Conservation (phyloP, 2,797 vertebrate species). For the Cirrhinus molitorella region DNA sequence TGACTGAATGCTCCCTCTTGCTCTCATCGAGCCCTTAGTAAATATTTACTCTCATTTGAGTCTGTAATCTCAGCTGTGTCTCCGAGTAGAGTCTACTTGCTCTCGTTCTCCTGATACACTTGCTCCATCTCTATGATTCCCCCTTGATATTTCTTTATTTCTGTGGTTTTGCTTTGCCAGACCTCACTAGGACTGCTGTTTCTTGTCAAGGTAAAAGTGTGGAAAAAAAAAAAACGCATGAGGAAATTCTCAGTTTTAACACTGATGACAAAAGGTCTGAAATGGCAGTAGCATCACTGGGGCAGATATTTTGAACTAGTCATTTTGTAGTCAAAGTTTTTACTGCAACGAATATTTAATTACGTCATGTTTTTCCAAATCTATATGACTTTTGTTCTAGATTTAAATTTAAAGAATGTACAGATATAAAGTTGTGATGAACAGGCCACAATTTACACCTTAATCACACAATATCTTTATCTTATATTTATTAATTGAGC, state of each 20-base stretch:
- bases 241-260: background rate
- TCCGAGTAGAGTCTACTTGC: slow-evolving; percentile 26
- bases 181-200: slow-evolving; percentile 29
- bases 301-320: background rate
- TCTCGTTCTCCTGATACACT: slow-evolving; percentile 28
- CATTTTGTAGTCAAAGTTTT: background rate
- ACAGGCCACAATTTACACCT: background rate
- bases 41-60: slow-evolving; percentile 60
- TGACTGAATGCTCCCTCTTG: slow-evolving; percentile 48
- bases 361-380: background rate
- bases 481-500: background rate
- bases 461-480: background rate
- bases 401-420: background rate
- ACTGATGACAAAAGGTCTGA: background rate
- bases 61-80: slow-evolving; percentile 52
- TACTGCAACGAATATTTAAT: background rate
- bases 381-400: background rate
- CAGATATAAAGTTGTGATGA: background rate
- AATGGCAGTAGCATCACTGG: background rate
- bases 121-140: slow-evolving; percentile 35
- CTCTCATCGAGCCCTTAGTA: slow-evolving; percentile 42
- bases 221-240: background rate
- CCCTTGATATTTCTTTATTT: slow-evolving; percentile 46
- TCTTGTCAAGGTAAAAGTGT: slow-evolving; percentile 24
- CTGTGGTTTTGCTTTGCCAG: slow-evolving; percentile 32